Evolutionary conservation across 2,888 invertebrate genomes (phyloP), one percentile per base, ranked within the genome.

Genomic region (Lepas anatifera): DNA sequence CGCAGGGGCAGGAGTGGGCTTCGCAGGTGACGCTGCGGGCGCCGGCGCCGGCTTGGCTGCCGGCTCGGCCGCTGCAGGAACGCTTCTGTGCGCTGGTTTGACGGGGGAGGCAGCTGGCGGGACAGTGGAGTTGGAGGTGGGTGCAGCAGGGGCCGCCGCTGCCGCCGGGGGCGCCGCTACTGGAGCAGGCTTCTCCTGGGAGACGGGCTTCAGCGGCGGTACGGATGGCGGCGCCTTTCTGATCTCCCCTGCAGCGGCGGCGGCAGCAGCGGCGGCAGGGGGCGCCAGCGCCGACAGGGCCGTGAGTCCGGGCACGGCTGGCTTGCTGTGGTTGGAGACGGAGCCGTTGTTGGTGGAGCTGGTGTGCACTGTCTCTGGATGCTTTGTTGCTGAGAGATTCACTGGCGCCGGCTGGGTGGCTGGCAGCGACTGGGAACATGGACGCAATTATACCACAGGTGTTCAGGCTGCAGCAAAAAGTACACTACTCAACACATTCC

Each of bases 341-440:
- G 58, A 58, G 32, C 58, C 58, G 35, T 58, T 58, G 58, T 58
- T 58, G 18, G 58, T 58, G 22, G 58, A 58, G n/a, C n/a, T n/a
- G n/a, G n/a, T n/a, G n/a, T n/a, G n/a, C n/a, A n/a, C n/a, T n/a
- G n/a, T n/a, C n/a, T n/a, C n/a, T n/a, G n/a, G n/a, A n/a, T n/a
- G n/a, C n/a, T n/a, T n/a, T n/a, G n/a, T n/a, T n/a, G n/a, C n/a
- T n/a, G n/a, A n/a, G n/a, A n/a, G n/a, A n/a, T n/a, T n/a, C n/a
- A n/a, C n/a, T n/a, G n/a, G n/a, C n/a, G n/a, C n/a, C n/a, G n/a
- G n/a, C n/a, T n/a, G n/a, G n/a, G n/a, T n/a, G n/a, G n/a, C n/a
- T n/a, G n/a, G n/a, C n/a, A n/a, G n/a, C n/a, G n/a, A n/a, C n/a
- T n/a, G n/a, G n/a, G n/a, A n/a, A n/a, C n/a, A n/a, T n/a, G n/a